phyloP scores from a whole-genome alignment of 2,113 vertebrate species.

The Silurus asotus region DNA sequence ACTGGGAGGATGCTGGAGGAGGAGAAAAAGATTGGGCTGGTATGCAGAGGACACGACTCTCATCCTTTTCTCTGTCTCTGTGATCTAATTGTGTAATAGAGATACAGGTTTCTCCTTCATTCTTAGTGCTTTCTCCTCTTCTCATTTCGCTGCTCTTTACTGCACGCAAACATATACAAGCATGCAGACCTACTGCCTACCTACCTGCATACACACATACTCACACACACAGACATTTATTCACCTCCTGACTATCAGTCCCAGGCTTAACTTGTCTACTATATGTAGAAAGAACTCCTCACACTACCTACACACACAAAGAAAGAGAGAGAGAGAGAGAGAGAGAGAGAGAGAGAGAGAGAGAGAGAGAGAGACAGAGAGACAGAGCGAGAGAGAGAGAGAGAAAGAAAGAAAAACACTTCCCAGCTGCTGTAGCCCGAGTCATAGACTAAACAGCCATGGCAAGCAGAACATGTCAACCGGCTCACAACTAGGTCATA shows the following conservation, averaged over 20 bases:
- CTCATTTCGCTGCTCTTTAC: neutral
- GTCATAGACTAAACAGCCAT: slow-evolving; percentile 53
- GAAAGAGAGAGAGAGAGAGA: too few species aligned
- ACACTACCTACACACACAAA: neutral
- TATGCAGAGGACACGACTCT: slow-evolving; percentile 47
- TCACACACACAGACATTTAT: slow-evolving; percentile 28
- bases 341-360: too few species aligned
- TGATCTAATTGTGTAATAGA: neutral
- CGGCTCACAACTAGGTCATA: slow-evolving; percentile 24
- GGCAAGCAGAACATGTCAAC: slow-evolving; percentile 18
- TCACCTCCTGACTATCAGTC: slow-evolving; percentile 37
- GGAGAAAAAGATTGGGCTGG: slow-evolving; percentile 33
- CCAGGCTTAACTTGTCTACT: slow-evolving; percentile 16
- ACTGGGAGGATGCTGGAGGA: slow-evolving; percentile 38
- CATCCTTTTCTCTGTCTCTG: slow-evolving; percentile 23
- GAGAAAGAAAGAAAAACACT: neutral
- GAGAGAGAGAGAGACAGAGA: too few species aligned
- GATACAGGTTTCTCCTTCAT: neutral
- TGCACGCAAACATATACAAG: neutral
- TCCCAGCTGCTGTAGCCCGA: slow-evolving; percentile 30
- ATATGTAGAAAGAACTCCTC: neutral
- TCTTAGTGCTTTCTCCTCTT: neutral
- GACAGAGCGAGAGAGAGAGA: too few species aligned
- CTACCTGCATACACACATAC: slow-evolving; percentile 1
- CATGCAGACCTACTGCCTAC: too few species aligned